Percentiles rank a stretch among this genome's conserved stretches.
phyloP scores from a whole-genome alignment of 2,113 vertebrate species.

The Atlantisia rogersi region DNA sequence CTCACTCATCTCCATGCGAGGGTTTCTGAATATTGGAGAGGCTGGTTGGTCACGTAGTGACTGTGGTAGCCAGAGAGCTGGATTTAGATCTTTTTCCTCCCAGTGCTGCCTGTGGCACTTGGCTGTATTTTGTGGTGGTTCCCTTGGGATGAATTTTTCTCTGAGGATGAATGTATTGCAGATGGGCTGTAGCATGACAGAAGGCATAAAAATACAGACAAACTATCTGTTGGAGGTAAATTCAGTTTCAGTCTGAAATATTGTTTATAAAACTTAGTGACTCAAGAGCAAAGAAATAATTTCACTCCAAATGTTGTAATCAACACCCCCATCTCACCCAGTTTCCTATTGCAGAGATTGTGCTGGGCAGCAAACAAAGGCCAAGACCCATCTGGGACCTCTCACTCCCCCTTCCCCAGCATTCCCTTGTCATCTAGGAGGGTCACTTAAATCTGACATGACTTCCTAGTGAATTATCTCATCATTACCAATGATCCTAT shows the following conservation, averaged over 20 bases:
- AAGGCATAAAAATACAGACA: not conserved
- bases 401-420: not conserved
- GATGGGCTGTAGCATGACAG: constrained; percentile 11
- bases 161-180: constrained; percentile 16
- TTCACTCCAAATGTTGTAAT: rapidly evolving
- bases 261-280: not conserved
- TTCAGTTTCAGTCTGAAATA: not conserved
- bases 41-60: not conserved
- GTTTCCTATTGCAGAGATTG: not conserved
- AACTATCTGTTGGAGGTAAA: not conserved
- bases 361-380: not conserved
- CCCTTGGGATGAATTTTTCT: constrained; percentile 20
- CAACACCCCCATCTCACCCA: not conserved
- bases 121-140: not conserved
- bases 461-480: constrained; percentile 61
- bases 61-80: not conserved
- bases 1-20: not conserved
- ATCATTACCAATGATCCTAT: constrained; percentile 41
- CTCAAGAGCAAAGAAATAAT: not conserved
- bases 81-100: not conserved
- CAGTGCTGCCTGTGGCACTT: not conserved
- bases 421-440: not conserved
- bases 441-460: constrained; percentile 13
- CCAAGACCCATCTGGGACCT: not conserved
- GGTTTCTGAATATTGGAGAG: not conserved